Evolutionary conservation across 2,797 vertebrate species (phyloP), one percentile per base, ranked within the genome.

Genomic region (Oreortyx pictus): DNA sequence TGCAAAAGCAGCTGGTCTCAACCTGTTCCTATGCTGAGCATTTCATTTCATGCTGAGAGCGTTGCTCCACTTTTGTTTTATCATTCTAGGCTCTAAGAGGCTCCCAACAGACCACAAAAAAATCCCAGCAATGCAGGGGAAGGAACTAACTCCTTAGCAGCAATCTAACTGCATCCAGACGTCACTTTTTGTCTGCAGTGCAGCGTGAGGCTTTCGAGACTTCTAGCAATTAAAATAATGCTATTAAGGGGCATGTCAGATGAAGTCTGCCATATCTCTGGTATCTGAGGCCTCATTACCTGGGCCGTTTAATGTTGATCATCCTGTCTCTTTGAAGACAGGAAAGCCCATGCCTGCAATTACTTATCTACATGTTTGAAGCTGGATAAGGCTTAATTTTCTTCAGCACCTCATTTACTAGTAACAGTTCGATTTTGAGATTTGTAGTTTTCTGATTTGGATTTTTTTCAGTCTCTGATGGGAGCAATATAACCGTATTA

Each of bases 221-320:
- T 88, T 90, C 78, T 91, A 49, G 82, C 76, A 95, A 90, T 90
- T 94, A 94, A 89, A 94, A 72, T 86, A 90, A 19, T 62, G 54
- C 65, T 52, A 7, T 90, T 94, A 89, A 77, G 49, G 60, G 59
- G 27, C 39, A 68, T 41, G 35, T 44, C 43, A 89, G 92, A 87
- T 90, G 78, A 92, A 66, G 81, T 57, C 61, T 75, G 67, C 64
- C 41, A 31, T 37, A 52, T 77, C 72, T 92, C 43, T 5, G 2
- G 29, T 94, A 59, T 91, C 74, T 88, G 54, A 85, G 70, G 39
- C 43, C 86, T 91, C 66, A 47, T 90, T 93, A 92, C 78, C 75
- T 82, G 22, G 5, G 6, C 46, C 85, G 61, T 41, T 92, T 22
- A 0, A 76, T 65, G 89, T 0, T 79, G 86, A 46, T 74, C 67